Evolutionary conservation across 2,888 invertebrate species (phyloP).

Genomic region (Tribolium freemani): DNA sequence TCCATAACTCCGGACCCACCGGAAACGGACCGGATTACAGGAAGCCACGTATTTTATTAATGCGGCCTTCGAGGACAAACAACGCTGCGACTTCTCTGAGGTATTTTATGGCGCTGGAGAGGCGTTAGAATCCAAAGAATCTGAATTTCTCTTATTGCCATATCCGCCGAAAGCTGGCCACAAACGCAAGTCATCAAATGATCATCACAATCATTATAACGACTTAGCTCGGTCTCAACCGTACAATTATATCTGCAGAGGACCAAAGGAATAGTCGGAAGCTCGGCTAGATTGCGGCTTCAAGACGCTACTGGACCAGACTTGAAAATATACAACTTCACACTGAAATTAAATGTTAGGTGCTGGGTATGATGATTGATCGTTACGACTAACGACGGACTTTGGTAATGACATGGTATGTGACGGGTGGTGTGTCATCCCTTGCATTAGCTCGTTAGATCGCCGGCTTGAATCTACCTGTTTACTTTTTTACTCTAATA

Average conservation of each 20-base stretch:
- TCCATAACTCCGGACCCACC: conserved; percentile 50
- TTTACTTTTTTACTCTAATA: conserved; percentile 52
- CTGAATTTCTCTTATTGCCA: conserved; percentile 57
- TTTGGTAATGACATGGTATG: conserved; percentile 60
- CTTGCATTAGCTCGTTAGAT: conserved; percentile 58
- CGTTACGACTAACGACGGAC: conserved; percentile 58
- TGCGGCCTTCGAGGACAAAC: conserved; percentile 43
- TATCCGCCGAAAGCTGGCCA: conserved; percentile 38
- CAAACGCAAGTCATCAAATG: conserved; percentile 61
- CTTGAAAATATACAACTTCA: conserved; percentile 53
- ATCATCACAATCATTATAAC: conserved; percentile 62
- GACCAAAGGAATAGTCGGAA: conserved; percentile 49
- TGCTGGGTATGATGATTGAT: conserved; percentile 61
- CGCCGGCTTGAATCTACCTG: conserved; percentile 54
- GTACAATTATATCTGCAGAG: conserved; percentile 59
- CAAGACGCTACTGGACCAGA: conserved; percentile 51
- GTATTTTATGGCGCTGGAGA: neutral
- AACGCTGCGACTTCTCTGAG: neutral
- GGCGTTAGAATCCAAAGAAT: conserved; percentile 43
- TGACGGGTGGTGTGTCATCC: conserved; percentile 58
- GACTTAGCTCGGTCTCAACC: conserved; percentile 56
- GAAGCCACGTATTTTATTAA: conserved; percentile 64
- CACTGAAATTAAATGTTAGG: conserved; percentile 58
- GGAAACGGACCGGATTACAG: conserved; percentile 59
- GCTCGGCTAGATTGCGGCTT: conserved; percentile 35